A percentile compares a stretch with the other conserved stretches of the same genome.
phyloP scores from a whole-genome alignment of 1,140 invertebrate species.

The Anastrepha ludens region DNA sequence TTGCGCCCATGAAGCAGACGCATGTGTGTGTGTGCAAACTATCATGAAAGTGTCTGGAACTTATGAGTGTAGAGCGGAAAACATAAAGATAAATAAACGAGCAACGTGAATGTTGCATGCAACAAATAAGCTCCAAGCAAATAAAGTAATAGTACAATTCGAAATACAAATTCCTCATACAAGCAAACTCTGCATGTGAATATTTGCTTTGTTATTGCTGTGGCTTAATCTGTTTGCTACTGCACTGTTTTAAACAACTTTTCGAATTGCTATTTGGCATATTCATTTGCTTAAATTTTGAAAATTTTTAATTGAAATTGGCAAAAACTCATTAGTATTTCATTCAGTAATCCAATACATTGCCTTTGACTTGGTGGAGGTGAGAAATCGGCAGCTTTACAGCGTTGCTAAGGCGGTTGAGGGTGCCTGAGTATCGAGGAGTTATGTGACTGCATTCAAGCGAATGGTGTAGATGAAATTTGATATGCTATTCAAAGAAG shows the following conservation, averaged over 20 bases:
- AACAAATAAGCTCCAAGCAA: neutral
- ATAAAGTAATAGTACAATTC: neutral
- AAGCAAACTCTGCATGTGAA: neutral
- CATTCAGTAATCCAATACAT: neutral
- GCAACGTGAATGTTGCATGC: neutral
- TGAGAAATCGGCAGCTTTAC: too few species aligned
- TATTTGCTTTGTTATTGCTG: neutral
- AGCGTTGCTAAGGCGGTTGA: too few species aligned
- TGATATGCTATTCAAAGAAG: too few species aligned
- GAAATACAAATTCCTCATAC: neutral
- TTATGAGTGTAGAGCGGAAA: too few species aligned
- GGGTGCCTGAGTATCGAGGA: too few species aligned
- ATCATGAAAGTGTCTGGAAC: neutral
- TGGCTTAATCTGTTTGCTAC: too few species aligned
- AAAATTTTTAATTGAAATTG: constrained; percentile 28
- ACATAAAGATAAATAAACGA: too few species aligned
- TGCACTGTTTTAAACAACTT: neutral
- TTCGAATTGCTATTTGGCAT: neutral
- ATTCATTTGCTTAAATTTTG: neutral
- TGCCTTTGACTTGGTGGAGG: too few species aligned
- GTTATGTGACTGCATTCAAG: too few species aligned
- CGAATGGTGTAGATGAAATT: too few species aligned
- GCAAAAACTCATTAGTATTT: constrained; percentile 25
- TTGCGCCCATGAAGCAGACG: too few species aligned
- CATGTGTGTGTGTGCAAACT: neutral